Percentiles rank a stretch among this genome's conserved stretches.
These are phyloP conservation scores for Choloepus hoffmanni DNA, from an alignment of 2,113 vertebrate genomes.

Conservation along the genomic window DNA sequence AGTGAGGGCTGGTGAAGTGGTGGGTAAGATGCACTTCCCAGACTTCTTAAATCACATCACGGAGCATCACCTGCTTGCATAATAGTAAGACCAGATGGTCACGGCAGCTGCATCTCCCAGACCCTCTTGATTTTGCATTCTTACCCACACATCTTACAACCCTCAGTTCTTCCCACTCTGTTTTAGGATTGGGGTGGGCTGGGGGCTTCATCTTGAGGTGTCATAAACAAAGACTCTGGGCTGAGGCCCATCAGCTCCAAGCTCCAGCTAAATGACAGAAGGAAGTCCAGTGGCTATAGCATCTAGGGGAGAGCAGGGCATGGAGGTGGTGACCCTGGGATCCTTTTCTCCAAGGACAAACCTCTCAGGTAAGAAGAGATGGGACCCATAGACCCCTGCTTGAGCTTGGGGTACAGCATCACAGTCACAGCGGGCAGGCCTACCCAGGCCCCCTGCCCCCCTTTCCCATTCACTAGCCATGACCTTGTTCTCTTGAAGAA, in stretches of 20 bases:
- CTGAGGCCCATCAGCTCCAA: neutral
- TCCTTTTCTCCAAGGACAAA: neutral
- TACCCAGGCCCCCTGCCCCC: neutral
- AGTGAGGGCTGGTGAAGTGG: neutral
- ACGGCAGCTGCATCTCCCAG: neutral
- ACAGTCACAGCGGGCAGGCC: accelerated
- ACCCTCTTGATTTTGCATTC: neutral
- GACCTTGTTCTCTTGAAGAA: neutral
- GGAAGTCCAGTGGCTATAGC: neutral
- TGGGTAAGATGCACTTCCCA: neutral
- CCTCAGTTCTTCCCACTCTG: neutral
- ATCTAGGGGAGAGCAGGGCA: neutral
- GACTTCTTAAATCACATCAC: neutral
- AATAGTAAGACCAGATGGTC: neutral
- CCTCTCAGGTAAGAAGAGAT: neutral
- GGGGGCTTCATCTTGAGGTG: neutral
- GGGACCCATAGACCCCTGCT: neutral
- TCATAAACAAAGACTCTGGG: neutral
- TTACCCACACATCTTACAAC: neutral
- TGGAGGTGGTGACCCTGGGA: neutral
- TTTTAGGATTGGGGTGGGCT: neutral
- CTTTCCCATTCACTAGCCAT: neutral
- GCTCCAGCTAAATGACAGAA: neutral
- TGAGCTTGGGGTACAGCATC: neutral
- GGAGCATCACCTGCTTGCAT: neutral